A percentile compares a stretch with the other conserved stretches of the same genome.
Evolutionary conservation across 2,797 vertebrate genomes (phyloP).

Genomic region (Gymnopithys bicolor): DNA sequence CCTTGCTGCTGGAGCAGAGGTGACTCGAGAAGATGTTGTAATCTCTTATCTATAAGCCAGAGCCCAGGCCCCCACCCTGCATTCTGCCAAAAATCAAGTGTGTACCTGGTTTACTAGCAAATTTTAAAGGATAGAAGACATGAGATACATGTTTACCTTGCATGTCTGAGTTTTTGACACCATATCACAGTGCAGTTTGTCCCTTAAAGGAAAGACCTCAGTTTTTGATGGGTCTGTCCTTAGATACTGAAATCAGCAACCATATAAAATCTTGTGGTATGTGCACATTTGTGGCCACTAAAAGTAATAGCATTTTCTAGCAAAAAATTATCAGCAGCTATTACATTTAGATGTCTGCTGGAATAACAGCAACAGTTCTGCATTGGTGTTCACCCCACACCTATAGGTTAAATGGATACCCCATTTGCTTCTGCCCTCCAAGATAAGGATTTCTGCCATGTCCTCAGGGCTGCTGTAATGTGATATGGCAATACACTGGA

Average conservation of each 20-base stretch:
- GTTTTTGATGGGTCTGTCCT: not conserved
- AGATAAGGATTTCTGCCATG: not conserved
- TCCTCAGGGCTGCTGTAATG: not conserved
- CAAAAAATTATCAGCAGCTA: not conserved
- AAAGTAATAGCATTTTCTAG: not conserved
- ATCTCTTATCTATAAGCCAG: not conserved
- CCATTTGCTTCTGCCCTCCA: rapidly evolving
- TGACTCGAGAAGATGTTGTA: not conserved
- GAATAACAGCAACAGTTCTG: not conserved
- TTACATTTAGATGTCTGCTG: not conserved
- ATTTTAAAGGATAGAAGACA: not conserved
- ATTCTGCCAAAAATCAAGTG: not conserved
- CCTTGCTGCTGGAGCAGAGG: not conserved
- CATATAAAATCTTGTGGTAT: rapidly evolving
- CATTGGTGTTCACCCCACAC: not conserved
- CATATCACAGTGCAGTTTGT: rapidly evolving
- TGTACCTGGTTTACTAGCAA: not conserved
- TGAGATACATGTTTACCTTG: not conserved
- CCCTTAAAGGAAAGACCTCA: not conserved
- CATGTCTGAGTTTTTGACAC: not conserved
- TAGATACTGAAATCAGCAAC: not conserved
- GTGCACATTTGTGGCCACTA: not conserved
- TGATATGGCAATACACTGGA: not conserved
- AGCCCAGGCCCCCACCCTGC: rapidly evolving
- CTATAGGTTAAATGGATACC: not conserved